A percentile compares a stretch with the other conserved stretches of the same genome.
These are phyloP conservation scores for Polypterus bichir DNA, from an alignment of 2,113 vertebrate genomes.

Conservation along the genomic window DNA sequence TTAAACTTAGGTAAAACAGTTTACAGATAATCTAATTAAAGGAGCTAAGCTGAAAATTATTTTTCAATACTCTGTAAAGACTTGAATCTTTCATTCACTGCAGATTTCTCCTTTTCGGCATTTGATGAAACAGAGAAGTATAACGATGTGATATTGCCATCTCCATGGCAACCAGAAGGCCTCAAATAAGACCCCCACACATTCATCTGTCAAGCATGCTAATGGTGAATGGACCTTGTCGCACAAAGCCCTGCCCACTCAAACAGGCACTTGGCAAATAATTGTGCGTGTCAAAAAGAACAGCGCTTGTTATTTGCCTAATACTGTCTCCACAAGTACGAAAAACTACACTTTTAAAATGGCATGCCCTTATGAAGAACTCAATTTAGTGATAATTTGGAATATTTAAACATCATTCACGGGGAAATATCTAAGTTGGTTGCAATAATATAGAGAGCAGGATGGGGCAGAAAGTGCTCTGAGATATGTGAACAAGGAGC, in stretches of 20 bases:
- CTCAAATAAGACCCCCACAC: conserved; percentile 34
- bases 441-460: conserved; percentile 45
- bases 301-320: conserved; percentile 54
- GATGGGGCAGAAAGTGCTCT: conserved; percentile 32
- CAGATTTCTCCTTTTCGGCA: background rate
- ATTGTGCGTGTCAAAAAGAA: conserved; percentile 54
- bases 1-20: no score
- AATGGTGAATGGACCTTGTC: conserved; percentile 42
- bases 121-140: conserved; percentile 1
- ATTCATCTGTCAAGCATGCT: conserved; percentile 47
- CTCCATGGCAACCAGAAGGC: conserved; percentile 52
- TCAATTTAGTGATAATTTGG: conserved; percentile 45
- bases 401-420: conserved; percentile 40
- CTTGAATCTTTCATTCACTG: background rate
- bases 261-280: conserved; percentile 55
- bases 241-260: conserved; percentile 47
- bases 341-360: conserved; percentile 44
- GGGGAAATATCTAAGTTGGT: conserved; percentile 33
- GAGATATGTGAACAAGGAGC: conserved; percentile 26
- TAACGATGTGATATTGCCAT: conserved; percentile 35
- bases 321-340: conserved; percentile 48
- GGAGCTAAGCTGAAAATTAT: no score
- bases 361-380: conserved; percentile 50
- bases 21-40: no score
- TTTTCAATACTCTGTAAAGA: no score